Percentiles rank a stretch among this genome's conserved stretches.
These are phyloP conservation scores for Plestiodon gilberti DNA, from an alignment of 2,113 vertebrate genomes.

Conservation along the genomic window DNA sequence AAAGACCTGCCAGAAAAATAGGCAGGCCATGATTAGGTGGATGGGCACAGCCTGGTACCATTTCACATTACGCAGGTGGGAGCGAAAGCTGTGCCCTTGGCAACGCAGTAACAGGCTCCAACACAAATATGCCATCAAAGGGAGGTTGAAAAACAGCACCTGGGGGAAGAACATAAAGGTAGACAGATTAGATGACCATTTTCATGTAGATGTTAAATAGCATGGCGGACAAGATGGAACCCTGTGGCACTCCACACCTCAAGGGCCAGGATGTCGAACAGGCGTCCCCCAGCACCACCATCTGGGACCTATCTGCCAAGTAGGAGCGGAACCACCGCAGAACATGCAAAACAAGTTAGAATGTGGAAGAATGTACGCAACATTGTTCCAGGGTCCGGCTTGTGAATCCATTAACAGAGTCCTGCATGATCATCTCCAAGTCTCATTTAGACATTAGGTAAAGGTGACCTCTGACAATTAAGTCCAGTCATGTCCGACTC, in stretches of 20 bases:
- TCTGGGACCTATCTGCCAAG: too few species aligned
- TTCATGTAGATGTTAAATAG: too few species aligned
- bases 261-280: too few species aligned
- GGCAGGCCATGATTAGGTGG: slow-evolving; percentile 82
- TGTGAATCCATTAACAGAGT: neutral
- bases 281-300: too few species aligned
- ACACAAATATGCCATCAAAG: slow-evolving; percentile 90
- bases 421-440: neutral
- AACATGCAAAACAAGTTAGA: neutral
- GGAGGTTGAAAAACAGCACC: slow-evolving; percentile 94
- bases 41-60: slow-evolving; percentile 66
- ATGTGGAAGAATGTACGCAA: neutral
- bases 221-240: too few species aligned
- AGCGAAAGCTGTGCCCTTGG: slow-evolving; percentile 85
- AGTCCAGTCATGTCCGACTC: too few species aligned
- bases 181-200: neutral
- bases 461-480: too few species aligned
- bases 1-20: slow-evolving; percentile 90
- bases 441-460: too few species aligned
- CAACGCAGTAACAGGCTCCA: slow-evolving; percentile 91
- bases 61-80: slow-evolving; percentile 79
- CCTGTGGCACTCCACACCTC: too few species aligned
- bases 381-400: neutral
- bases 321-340: too few species aligned
- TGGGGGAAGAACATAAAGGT: slow-evolving; percentile 61